Conservation (phyloP, 53 echinoderm and acorn worm genomes). For the Astropecten irregularis region DNA sequence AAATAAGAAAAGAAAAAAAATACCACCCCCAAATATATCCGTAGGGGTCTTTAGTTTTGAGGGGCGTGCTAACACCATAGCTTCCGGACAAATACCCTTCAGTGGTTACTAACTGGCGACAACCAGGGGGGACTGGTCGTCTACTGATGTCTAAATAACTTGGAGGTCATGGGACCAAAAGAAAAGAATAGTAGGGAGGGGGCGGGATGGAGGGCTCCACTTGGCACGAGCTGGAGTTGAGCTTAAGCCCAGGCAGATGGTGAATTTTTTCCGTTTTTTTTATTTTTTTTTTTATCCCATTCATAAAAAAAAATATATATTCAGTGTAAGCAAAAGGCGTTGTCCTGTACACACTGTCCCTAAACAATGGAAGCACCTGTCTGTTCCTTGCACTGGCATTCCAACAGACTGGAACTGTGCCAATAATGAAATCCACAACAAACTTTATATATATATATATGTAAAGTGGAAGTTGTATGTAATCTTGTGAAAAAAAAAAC, state of each 20-base stretch:
- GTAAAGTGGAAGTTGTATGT: too few species aligned
- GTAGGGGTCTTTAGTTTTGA: slow-evolving; percentile 1
- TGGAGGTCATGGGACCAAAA: slow-evolving; percentile 31
- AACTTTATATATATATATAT: too few species aligned
- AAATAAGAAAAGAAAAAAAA: background rate
- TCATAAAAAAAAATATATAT: slow-evolving; percentile 30
- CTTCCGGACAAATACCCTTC: slow-evolving; percentile 21
- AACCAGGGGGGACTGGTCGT: background rate
- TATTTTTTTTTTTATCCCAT: background rate
- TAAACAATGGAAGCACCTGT: slow-evolving; percentile 33
- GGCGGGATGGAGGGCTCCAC: background rate
- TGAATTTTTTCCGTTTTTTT: background rate
- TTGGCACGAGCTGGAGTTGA: too few species aligned
- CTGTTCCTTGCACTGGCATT: too few species aligned
- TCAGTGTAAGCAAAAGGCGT: slow-evolving; percentile 19
- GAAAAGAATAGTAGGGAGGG: background rate
- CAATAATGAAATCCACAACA: background rate
- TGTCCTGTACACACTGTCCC: background rate
- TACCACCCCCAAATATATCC: background rate
- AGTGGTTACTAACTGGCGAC: slow-evolving; percentile 33
- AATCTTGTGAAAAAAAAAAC: too few species aligned
- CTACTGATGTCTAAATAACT: background rate
- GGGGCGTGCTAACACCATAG: slow-evolving; percentile 23
- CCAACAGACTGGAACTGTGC: background rate
- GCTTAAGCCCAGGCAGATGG: too few species aligned